Base-by-base conservation (phyloP, 23 tunicate species). In the Botrylloides violaceus region DNA sequence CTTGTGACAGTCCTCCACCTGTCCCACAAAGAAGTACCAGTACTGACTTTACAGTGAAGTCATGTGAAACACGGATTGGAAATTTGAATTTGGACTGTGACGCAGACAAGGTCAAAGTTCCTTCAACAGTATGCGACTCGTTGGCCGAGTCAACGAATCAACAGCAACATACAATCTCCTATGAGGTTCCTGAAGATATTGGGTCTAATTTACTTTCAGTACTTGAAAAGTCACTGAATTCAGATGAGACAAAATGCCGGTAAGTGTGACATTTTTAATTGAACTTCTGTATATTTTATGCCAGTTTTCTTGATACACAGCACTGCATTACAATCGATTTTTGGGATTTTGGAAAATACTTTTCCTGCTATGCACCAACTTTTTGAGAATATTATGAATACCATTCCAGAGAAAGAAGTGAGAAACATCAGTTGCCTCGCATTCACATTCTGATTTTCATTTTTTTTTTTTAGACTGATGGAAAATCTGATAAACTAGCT, bases 401-500 rank as follows among this genome's bases (percentile, higher is more conserved):
- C 74, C 47, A 68, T 68, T 4, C 74, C 74, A 9, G 37, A 37
- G 15, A 24, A 31, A 28, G 33, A 31, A n/a, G 70, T 64, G 9
- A 23, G 70, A 7, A 64, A 23, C 33, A 29, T 4, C n/a, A n/a
- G 5, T 5, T 58, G 62, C 62, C 12, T 9, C 12, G 12, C 12
- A 4, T 9, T 58, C 62, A 4, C 4, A 9, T 5, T 9, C 5
- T 3, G 12, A 4, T 58, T 58, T 4, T 58, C 29, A 4, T 58
- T 28, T 5, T 4, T 58, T 9, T 9, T 32, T 38, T 66, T 15
- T 34, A 78, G 83, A 36, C 35, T 31, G 95, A 87, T 71, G 72
- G 75, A 4, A 49, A 57, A 34, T 37, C 71, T 32, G 82, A 76
- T 28, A 80, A 66, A 31, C 49, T 90, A 20, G 77, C 55, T 0